Conservation (phyloP, 2,113 vertebrate species). For the Carlito syrichta region DNA sequence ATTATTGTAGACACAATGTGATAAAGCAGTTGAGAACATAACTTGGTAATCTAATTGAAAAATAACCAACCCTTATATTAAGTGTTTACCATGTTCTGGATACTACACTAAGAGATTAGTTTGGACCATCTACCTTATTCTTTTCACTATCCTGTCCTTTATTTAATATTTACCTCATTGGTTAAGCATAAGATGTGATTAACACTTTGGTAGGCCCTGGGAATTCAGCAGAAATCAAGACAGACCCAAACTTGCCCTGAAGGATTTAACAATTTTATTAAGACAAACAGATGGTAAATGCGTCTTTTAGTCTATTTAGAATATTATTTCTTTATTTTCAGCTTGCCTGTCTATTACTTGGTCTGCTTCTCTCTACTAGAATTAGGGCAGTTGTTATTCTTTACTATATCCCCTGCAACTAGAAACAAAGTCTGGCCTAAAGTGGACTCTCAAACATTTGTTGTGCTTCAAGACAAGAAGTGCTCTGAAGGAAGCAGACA, state of each 20-base stretch:
- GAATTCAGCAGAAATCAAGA: background rate
- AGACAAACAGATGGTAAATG: background rate
- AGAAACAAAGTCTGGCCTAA: background rate
- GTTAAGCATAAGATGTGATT: background rate
- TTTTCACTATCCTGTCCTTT: background rate
- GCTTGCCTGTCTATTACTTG: background rate
- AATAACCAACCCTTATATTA: background rate
- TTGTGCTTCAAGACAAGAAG: background rate
- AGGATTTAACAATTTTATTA: background rate
- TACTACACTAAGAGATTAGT: background rate
- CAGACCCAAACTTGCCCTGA: background rate
- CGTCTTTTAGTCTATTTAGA: background rate
- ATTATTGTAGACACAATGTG: background rate
- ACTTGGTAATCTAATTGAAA: slow-evolving; percentile 30
- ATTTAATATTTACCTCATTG: background rate
- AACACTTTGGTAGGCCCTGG: background rate
- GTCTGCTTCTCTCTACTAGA: background rate
- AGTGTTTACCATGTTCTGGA: background rate
- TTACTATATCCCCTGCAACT: background rate
- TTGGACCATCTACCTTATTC: background rate
- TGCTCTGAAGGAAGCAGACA: background rate
- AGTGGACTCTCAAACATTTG: no score
- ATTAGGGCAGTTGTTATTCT: background rate
- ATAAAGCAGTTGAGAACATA: slow-evolving; percentile 15
- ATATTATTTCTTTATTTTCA: background rate